Percentiles rank a stretch among this genome's conserved stretches.
These are phyloP conservation scores for Colletes collaris DNA, from an alignment of 2,888 invertebrate species.

Conservation along the genomic window DNA sequence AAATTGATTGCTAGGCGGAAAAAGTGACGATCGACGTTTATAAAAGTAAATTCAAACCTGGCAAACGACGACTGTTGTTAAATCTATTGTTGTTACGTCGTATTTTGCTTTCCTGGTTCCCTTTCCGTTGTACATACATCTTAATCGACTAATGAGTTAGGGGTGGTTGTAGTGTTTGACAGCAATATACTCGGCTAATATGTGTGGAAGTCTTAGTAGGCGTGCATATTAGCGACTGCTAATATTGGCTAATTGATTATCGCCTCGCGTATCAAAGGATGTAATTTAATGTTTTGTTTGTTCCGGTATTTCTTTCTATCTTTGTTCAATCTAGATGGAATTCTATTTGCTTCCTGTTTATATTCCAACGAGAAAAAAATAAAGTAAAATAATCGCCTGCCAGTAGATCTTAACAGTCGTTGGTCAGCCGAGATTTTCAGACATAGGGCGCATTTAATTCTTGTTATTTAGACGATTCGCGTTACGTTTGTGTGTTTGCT, in stretches of 20 bases:
- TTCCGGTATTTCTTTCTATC: not conserved
- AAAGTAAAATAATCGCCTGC: no score
- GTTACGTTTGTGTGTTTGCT: not conserved
- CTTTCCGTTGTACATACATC: not conserved
- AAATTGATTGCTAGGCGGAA: constrained; percentile 19
- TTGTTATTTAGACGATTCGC: not conserved
- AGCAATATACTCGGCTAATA: not conserved
- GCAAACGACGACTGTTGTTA: constrained; percentile 21
- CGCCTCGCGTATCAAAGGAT: not conserved
- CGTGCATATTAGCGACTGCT: constrained; percentile 33
- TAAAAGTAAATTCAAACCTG: constrained; percentile 8
- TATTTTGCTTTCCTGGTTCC: not conserved
- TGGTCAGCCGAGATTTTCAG: no score
- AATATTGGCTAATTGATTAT: constrained; percentile 44
- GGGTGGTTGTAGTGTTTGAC: not conserved
- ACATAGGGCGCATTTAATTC: not conserved
- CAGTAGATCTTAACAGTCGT: no score
- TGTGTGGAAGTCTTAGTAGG: constrained; percentile 21
- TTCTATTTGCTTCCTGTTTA: no score
- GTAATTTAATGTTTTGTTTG: not conserved
- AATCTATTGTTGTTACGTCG: constrained; percentile 32
- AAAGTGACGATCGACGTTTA: not conserved
- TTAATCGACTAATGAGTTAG: not conserved
- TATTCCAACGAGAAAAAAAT: no score
- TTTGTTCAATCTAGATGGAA: no score